Evolutionary conservation across 2,888 invertebrate species (phyloP).

Genomic region (Panzeria rudis): DNA sequence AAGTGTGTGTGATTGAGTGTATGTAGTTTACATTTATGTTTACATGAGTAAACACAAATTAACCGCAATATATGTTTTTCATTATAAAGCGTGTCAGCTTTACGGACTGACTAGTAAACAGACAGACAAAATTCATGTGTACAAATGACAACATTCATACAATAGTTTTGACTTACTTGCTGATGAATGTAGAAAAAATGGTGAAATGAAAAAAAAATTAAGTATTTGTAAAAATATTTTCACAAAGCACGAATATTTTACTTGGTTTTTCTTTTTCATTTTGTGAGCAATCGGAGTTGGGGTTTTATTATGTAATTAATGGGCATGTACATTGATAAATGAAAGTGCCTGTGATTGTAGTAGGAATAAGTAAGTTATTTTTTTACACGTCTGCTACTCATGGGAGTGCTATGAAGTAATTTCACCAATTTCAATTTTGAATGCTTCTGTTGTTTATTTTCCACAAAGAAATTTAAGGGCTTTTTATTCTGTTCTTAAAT

Average conservation of each 20-base stretch:
- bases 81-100: slow-evolving; percentile 48
- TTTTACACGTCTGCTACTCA: background rate
- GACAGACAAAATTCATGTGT: background rate
- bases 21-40: slow-evolving; percentile 17
- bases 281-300: background rate
- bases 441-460: background rate
- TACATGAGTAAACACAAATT: slow-evolving; percentile 58
- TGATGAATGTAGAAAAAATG: background rate
- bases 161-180: background rate
- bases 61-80: slow-evolving; percentile 58
- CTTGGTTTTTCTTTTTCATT: background rate
- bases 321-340: background rate
- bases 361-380: background rate
- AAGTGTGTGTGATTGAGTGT: too few relatives aligned
- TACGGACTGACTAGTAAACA: background rate
- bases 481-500: background rate
- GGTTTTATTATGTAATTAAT: slow-evolving; percentile 1
- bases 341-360: background rate
- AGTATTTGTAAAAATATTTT: background rate
- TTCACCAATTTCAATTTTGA: background rate
- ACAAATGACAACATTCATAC: slow-evolving; percentile 16
- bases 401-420: background rate
- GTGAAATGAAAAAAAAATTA: background rate
- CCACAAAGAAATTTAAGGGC: background rate
- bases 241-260: background rate